A percentile compares a stretch with the other conserved stretches of the same genome.
Evolutionary conservation across 2,797 vertebrate species (phyloP).

Genomic region (Danio jaintianensis): DNA sequence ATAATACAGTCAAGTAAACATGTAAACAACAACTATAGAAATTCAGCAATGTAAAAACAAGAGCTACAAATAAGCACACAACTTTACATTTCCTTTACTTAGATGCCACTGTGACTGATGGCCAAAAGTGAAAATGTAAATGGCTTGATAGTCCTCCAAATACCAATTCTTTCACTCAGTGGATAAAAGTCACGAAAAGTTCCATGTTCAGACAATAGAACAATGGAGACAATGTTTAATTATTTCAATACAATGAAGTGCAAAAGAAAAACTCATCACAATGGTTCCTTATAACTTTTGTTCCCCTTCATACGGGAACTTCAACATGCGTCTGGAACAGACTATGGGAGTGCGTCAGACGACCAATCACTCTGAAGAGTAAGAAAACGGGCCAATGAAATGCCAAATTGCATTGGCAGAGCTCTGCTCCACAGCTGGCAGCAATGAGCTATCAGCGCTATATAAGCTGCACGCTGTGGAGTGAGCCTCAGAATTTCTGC

Average conservation of each 20-base stretch:
- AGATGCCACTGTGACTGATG: slow-evolving; percentile 24
- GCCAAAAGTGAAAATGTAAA: slow-evolving; percentile 17
- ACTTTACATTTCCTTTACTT: slow-evolving; percentile 31
- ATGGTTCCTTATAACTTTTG: neutral
- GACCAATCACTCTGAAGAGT: no score
- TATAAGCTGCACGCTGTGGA: no score
- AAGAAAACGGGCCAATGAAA: no score
- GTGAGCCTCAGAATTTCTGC: no score
- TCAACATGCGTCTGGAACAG: no score
- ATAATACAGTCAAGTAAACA: neutral
- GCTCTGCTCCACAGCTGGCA: no score
- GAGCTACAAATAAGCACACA: neutral
- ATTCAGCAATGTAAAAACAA: neutral
- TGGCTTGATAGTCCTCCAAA: neutral
- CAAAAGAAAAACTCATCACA: neutral
- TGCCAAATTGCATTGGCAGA: no score
- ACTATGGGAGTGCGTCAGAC: no score
- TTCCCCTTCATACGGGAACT: no score
- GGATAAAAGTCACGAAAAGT: neutral
- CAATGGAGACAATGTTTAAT: neutral
- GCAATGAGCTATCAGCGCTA: no score
- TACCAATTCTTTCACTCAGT: neutral
- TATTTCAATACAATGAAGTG: neutral
- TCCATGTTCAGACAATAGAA: neutral
- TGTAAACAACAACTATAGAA: neutral